A percentile compares a stretch with the other conserved stretches of the same genome.
phyloP scores from a whole-genome alignment of 2,797 vertebrate species.

The Melanotaenia boesemani region DNA sequence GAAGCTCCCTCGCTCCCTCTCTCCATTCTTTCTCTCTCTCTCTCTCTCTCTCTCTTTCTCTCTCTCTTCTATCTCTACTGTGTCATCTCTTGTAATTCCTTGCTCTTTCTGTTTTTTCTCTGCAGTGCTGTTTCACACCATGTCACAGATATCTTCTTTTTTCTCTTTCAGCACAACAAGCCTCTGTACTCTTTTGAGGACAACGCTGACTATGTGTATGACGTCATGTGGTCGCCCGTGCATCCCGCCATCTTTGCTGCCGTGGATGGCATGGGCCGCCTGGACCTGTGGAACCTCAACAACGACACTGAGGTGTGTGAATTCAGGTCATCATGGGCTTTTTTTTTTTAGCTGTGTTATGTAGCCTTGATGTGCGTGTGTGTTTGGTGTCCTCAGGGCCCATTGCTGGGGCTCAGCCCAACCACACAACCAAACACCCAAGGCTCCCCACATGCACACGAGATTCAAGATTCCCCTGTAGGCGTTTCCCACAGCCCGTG shows the following conservation, averaged over 20 bases:
- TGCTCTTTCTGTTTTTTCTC: conserved; percentile 26
- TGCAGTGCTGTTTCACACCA: conserved; percentile 27
- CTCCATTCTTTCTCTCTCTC: conserved; percentile 71
- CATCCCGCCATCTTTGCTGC: conserved; percentile 95
- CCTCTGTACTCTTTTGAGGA: conserved; percentile 98
- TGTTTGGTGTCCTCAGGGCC: conserved; percentile 64
- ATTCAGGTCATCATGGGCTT: conserved; percentile 38
- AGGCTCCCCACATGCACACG: conserved; percentile 44
- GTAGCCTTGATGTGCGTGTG: conserved; percentile 44
- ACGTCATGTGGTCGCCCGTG: conserved; percentile 97
- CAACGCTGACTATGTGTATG: conserved; percentile 97
- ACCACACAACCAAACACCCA: conserved; percentile 71
- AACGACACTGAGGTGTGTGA: conserved; percentile 93
- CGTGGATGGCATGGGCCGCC: conserved; percentile 95
- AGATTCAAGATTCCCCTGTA: conserved; percentile 70
- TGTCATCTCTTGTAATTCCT: conserved; percentile 65
- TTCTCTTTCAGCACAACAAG: conserved; percentile 91
- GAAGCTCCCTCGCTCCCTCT: conserved; percentile 86
- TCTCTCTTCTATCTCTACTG: conserved; percentile 58
- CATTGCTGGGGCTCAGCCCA: conserved; percentile 61
- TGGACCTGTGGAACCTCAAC: conserved; percentile 98
- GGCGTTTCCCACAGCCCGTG: conserved; percentile 78
- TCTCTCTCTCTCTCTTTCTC: conserved; percentile 47
- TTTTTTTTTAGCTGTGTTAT: conserved; percentile 28
- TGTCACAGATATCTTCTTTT: conserved; percentile 20